Base-by-base conservation (phyloP, 2,888 invertebrate genomes). In the Leucophora obtusa region DNA sequence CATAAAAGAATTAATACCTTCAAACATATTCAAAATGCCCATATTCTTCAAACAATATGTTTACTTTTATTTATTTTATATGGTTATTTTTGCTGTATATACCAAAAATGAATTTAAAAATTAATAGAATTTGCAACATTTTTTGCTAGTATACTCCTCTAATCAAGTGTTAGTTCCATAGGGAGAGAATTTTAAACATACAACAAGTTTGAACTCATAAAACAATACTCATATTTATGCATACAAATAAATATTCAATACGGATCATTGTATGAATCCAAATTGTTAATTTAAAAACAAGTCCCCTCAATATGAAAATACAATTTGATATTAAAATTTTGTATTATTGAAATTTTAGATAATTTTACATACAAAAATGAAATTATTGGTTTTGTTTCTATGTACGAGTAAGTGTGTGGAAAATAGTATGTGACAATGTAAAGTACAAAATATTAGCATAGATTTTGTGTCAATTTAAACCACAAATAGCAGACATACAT, bases 101-200 rank as follows among this genome's bases (percentile, higher is more conserved):
- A 8, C 11, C 54, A 54, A 56, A 51, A 11, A 56, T 47, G 28
- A 71, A 62, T 56, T 62, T 62, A 62, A 54, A 71, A 71, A 62
- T 71, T 71, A 54, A 71, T 71, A 54, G 35, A 24, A 54, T 62
- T 71, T 71, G 10, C 43, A 51, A 14, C 38, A 35, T n/a, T 33
- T 15, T 65, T 35, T 9, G 56, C 24, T 18, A 54, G 14, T 35
- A 38, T 24, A 71, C 53, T 50, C 3, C 28, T 11, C n/a, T 38
- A 54, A 43, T 24, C 62, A 71, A 71, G 60, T 71, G 71, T 28
- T 10, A 9, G 15, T 62, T 28, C 71, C 33, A 56, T 53, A 38
- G 71, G 54, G 71, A 62, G n/a, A 15, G 15, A 15, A 18, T 8
- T 21, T 38, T 11, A 59, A 53, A 70, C 62, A 53, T 62, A 11